Evolutionary conservation across 2,797 vertebrate genomes (phyloP).

Genomic region (Sebastes nivosus): DNA sequence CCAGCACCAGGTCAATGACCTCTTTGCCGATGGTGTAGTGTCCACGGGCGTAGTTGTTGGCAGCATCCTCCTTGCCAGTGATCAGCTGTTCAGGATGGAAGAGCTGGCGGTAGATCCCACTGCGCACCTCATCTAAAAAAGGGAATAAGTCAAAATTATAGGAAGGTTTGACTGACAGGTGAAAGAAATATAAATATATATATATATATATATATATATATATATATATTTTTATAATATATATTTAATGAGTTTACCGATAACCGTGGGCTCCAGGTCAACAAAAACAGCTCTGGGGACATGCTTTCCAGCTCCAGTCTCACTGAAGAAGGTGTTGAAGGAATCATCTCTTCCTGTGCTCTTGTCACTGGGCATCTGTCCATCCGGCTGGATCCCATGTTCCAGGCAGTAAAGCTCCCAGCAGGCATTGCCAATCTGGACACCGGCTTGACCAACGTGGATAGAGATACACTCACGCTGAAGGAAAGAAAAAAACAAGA

Average conservation of each 20-base stretch:
- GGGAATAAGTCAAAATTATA: neutral
- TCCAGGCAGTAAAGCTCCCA: conserved; percentile 68
- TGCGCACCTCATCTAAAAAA: conserved; percentile 71
- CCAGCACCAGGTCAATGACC: conserved; percentile 76
- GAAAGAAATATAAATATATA: neutral
- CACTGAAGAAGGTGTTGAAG: conserved; percentile 74
- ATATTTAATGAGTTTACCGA: conserved; percentile 36
- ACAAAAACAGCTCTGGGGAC: conserved; percentile 70
- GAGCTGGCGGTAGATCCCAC: conserved; percentile 73
- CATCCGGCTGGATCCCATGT: conserved; percentile 68
- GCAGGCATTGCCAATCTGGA: conserved; percentile 74
- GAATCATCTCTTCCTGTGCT: conserved; percentile 66
- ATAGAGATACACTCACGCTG: conserved; percentile 70
- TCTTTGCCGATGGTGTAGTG: conserved; percentile 81
- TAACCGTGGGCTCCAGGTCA: conserved; percentile 65
- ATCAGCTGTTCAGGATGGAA: conserved; percentile 78
- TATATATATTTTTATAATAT: neutral
- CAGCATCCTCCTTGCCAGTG: conserved; percentile 78
- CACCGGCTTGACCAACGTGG: conserved; percentile 70
- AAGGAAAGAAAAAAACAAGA: neutral
- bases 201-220: rapidly evolving
- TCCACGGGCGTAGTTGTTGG: conserved; percentile 79
- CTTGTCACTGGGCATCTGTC: conserved; percentile 74
- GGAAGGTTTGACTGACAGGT: neutral
- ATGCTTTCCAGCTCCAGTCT: conserved; percentile 69